Base-by-base conservation (phyloP, 2,113 vertebrate species). In the Nanger granti region DNA sequence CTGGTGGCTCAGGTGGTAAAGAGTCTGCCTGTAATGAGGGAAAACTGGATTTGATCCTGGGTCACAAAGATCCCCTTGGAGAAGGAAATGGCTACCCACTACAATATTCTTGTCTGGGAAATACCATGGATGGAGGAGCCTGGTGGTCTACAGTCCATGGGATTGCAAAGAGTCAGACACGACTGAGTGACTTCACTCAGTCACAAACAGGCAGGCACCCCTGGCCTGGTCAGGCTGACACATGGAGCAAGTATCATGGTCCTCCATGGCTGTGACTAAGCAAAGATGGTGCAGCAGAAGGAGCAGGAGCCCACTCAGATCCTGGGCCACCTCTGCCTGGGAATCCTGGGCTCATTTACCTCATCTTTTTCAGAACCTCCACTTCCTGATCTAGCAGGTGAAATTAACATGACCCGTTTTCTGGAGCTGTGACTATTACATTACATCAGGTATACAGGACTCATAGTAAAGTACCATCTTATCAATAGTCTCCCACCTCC, bases 351-450 rank as follows among this genome's bases (percentile, higher is more conserved):
- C 24, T 3, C 22, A 92, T 7, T 93, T 55, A 52, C 4, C 22
- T 96, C 69, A 79, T 60, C 47, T 87, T 92, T 76, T 83, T 66
- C 69, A 73, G 49, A 95, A 64, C 87, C 34, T 44, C 37, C 14
- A 31, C 93, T 92, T 90, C 73, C 90, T 90, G 90, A 24, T 34
- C 47, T 47, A 11, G 66, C 34, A 90, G n/a, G 14, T 97, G 29
- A 66, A 73, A n/a, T 66, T 73, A 31, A 66, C 49, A 80, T 69
- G 49, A 31, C 3, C 55, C 26, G 8, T 73, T 90, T 80, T 66
- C 69, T 31, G 20, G 44, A 94, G 55, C 31, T 94, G 28, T 20
- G 24, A 47, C 44, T 66, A n/a, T 80, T 91, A 66, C 1, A 41
- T 80, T 89, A 66, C 1, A 88, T 85, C 14, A 92, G 4, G 31